phyloP scores from a whole-genome alignment of 2,113 vertebrate genomes.

The Corythoichthys intestinalis region DNA sequence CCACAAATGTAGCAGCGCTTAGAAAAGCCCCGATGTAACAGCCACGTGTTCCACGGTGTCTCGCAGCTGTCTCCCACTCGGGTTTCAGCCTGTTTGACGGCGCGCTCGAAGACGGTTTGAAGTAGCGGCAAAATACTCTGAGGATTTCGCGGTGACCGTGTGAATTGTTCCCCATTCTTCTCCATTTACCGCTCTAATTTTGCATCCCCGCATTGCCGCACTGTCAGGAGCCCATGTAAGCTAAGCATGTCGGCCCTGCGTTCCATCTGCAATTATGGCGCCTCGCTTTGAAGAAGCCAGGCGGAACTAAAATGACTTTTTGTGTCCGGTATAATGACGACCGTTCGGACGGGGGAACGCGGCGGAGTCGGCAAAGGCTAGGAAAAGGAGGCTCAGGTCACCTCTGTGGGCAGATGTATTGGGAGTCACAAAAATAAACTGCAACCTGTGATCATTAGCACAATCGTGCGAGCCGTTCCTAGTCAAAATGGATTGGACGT shows the following conservation, averaged over 20 bases:
- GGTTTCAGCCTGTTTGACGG: conserved; percentile 85
- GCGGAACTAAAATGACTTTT: conserved; percentile 77
- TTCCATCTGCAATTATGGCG: conserved; percentile 71
- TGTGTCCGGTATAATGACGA: conserved; percentile 73
- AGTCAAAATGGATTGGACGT: too few relatives aligned
- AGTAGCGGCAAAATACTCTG: not conserved
- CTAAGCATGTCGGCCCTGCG: conserved; percentile 53
- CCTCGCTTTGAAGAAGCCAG: conserved; percentile 73
- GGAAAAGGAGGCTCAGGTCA: conserved; percentile 54
- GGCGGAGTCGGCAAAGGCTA: conserved; percentile 39
- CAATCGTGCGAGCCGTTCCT: too few relatives aligned
- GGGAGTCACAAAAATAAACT: not conserved
- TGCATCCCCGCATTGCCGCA: conserved; percentile 38
- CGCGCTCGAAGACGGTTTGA: conserved; percentile 82
- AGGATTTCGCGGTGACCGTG: conserved; percentile 8
- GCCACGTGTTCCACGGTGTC: not conserved
- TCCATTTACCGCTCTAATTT: conserved; percentile 14
- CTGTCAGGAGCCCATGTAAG: conserved; percentile 65
- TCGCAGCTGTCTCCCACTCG: conserved; percentile 84
- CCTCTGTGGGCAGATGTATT: conserved; percentile 35
- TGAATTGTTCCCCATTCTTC: not conserved
- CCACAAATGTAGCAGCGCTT: not conserved
- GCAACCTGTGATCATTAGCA: too few relatives aligned
- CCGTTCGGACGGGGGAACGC: conserved; percentile 66
- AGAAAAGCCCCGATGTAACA: too few relatives aligned